phyloP scores from a whole-genome alignment of 2,797 vertebrate species.

The Oreochromis mossambicus region DNA sequence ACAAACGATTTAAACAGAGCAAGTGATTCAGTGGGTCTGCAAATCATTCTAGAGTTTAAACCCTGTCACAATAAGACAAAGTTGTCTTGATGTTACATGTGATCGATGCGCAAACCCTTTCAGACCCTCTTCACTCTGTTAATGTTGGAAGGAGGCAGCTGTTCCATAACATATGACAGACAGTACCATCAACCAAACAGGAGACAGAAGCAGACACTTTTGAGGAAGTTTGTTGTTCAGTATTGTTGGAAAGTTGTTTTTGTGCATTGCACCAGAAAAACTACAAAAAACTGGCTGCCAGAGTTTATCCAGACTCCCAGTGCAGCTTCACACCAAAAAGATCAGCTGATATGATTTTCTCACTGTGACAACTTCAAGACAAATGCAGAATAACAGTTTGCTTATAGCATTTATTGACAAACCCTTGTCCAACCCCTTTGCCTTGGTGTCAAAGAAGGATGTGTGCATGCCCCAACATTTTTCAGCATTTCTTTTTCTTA shows the following conservation, averaged over 20 bases:
- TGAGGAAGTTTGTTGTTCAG: not conserved
- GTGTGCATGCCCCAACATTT: not conserved
- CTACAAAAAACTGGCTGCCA: not conserved
- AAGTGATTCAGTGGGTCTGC: not conserved
- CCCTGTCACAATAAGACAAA: not conserved
- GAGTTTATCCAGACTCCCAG: not conserved
- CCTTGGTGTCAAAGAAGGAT: not conserved
- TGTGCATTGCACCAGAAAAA: not conserved
- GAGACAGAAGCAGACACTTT: not conserved
- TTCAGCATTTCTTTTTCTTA: not conserved
- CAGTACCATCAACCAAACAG: not conserved
- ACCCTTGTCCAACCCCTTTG: not conserved
- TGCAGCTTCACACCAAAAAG: not conserved
- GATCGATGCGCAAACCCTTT: not conserved
- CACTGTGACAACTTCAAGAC: not conserved
- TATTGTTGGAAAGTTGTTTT: not conserved
- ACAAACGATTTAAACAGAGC: not conserved
- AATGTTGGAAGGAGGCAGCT: not conserved
- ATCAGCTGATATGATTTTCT: not conserved
- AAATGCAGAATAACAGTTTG: not conserved
- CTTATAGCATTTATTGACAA: not conserved
- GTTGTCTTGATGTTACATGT: not conserved
- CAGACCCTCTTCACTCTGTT: not conserved
- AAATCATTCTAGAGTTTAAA: not conserved
- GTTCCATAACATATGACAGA: not conserved